Evolutionary conservation across 1,140 invertebrate genomes (phyloP).

Genomic region (Brachionus calyciflorus): DNA sequence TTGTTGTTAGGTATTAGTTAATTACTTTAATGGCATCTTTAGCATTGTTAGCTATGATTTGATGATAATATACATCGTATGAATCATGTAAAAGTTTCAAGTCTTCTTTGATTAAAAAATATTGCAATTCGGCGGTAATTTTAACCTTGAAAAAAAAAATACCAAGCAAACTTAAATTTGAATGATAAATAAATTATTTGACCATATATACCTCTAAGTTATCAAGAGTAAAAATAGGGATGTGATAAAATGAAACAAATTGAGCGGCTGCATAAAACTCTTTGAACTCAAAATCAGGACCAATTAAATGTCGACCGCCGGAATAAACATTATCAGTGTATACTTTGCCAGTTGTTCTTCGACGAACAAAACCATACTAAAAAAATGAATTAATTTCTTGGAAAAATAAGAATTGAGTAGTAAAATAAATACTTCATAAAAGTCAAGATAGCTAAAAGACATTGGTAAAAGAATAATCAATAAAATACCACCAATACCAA

Average conservation of each 20-base stretch:
- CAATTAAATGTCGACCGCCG: conserved; percentile 51
- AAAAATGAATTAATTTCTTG: conserved; percentile 34
- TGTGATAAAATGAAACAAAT: conserved; percentile 48
- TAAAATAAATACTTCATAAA: conserved; percentile 48
- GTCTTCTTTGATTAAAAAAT: conserved; percentile 53
- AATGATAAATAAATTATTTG: too few species aligned
- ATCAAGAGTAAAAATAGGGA: conserved; percentile 52
- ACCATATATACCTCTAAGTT: conserved; percentile 51
- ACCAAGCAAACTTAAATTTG: too few species aligned
- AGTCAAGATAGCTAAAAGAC: conserved; percentile 49
- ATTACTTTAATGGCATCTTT: conserved; percentile 54
- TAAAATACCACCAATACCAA: conserved; percentile 15
- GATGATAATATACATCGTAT: conserved; percentile 53
- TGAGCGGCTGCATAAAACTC: conserved; percentile 51
- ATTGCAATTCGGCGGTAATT: conserved; percentile 51
- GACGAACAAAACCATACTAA: conserved; percentile 51
- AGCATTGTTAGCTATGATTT: conserved; percentile 51
- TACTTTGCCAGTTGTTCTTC: conserved; percentile 51
- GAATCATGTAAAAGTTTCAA: conserved; percentile 51
- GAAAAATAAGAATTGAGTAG: neutral
- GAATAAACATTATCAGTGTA: conserved; percentile 49
- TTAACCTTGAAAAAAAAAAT: conserved; percentile 51
- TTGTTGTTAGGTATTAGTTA: neutral
- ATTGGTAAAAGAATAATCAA: conserved; percentile 48
- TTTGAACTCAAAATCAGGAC: conserved; percentile 53